These are phyloP conservation scores for Stratiomys singularior DNA, from an alignment of 2,888 invertebrate species.

Conservation along the genomic window DNA sequence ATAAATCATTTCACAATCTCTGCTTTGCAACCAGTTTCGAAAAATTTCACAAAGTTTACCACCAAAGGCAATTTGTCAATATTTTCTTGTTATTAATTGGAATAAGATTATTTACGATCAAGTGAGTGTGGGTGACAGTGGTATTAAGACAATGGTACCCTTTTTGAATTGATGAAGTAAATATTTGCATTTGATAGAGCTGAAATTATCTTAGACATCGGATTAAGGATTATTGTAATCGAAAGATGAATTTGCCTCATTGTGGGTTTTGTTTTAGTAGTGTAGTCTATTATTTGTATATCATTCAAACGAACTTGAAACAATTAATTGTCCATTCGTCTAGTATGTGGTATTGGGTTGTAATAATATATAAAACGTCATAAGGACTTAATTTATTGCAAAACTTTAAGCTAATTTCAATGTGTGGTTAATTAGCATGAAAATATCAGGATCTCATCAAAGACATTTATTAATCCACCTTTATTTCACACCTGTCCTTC, in stretches of 20 bases:
- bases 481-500: neutral
- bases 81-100: conserved; percentile 12
- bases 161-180: neutral
- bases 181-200: neutral
- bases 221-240: neutral
- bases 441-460: too few relatives aligned
- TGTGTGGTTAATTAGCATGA: too few relatives aligned
- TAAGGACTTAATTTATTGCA: too few relatives aligned
- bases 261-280: too few relatives aligned
- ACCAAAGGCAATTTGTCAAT: too few relatives aligned
- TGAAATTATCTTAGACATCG: neutral
- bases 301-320: too few relatives aligned
- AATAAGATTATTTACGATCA: conserved; percentile 5
- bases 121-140: neutral
- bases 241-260: neutral
- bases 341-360: too few relatives aligned
- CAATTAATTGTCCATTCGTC: too few relatives aligned
- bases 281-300: too few relatives aligned
- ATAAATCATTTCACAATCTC: neutral
- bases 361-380: too few relatives aligned
- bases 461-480: too few relatives aligned
- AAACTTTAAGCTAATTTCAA: too few relatives aligned
- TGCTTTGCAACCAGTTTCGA: neutral
- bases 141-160: neutral
- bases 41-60: neutral